Evolutionary conservation across 2,888 invertebrate genomes (phyloP).

Genomic region (Xylota segnis): DNA sequence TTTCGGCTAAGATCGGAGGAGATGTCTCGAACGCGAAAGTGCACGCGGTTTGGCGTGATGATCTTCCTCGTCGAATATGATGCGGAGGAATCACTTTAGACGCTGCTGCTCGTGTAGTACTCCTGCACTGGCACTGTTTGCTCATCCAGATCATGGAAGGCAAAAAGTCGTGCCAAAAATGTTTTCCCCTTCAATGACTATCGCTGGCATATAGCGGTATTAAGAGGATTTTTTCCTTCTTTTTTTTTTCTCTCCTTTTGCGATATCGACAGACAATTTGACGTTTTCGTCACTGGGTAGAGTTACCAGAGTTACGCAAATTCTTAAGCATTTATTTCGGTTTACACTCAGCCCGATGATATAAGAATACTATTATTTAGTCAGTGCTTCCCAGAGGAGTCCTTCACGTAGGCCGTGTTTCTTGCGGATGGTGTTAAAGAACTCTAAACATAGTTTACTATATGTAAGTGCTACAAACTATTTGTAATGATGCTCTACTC

Average conservation of each 20-base stretch:
- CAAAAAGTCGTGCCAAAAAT: constrained; percentile 72
- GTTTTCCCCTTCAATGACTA: constrained; percentile 71
- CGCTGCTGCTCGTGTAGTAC: background rate
- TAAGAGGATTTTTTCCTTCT: constrained; percentile 24
- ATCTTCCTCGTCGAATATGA: constrained; percentile 57
- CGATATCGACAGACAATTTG: constrained; percentile 68
- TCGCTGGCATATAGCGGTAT: constrained; percentile 55
- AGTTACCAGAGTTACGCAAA: constrained; percentile 39
- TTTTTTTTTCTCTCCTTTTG: background rate
- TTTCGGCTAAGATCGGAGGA: constrained; percentile 24
- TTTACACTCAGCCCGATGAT: background rate
- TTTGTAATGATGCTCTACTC: too few relatives aligned
- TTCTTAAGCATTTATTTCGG: background rate
- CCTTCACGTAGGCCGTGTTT: too few relatives aligned
- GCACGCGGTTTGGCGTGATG: constrained; percentile 64
- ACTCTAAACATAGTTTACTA: too few relatives aligned
- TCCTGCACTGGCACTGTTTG: constrained; percentile 58
- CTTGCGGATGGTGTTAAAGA: too few relatives aligned
- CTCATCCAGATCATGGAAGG: constrained; percentile 74
- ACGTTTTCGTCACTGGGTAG: constrained; percentile 38
- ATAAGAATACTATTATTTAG: too few relatives aligned
- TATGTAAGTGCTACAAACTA: too few relatives aligned
- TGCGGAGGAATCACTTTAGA: constrained; percentile 36
- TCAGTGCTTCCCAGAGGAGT: too few relatives aligned
- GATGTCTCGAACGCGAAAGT: constrained; percentile 60